Conservation (phyloP, 2,888 invertebrate species). For the Caenorhabditis sp. region DNA sequence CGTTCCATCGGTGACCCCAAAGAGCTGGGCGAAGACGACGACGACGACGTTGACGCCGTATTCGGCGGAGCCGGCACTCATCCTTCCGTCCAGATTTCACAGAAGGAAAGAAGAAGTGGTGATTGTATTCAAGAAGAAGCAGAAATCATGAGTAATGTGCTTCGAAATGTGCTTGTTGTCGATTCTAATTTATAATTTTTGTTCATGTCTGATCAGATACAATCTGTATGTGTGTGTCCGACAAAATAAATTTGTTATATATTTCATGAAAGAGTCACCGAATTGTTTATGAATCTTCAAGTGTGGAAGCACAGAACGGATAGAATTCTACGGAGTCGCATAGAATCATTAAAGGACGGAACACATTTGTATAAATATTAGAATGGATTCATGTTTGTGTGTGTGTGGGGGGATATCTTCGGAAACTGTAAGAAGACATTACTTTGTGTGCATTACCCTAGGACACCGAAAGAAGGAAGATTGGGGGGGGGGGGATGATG, state of each 20-base stretch:
- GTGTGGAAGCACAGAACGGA: conserved; percentile 1
- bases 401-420: neutral
- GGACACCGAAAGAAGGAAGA: conserved; percentile 45
- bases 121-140: conserved; percentile 56
- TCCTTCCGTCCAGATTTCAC: conserved; percentile 53
- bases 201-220: conserved; percentile 33
- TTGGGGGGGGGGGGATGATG: conserved; percentile 10
- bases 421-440: conserved; percentile 18
- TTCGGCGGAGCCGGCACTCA: conserved; percentile 48
- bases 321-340: conserved; percentile 29
- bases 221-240: conserved; percentile 24
- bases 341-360: conserved; percentile 26
- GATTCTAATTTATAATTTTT: conserved; percentile 41
- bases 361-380: conserved; percentile 28
- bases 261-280: conserved; percentile 48
- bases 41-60: conserved; percentile 36
- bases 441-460: conserved; percentile 45
- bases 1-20: conserved; percentile 30
- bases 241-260: conserved; percentile 2
- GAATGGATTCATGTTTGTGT: too few relatives aligned
- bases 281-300: conserved; percentile 50
- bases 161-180: conserved; percentile 15
- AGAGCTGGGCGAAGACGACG: conserved; percentile 46
- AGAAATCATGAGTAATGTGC: conserved; percentile 15
- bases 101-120: conserved; percentile 49